Percentiles rank a stretch among this genome's conserved stretches.
phyloP scores from a whole-genome alignment of 2,888 invertebrate species.

The Netelia virgata region DNA sequence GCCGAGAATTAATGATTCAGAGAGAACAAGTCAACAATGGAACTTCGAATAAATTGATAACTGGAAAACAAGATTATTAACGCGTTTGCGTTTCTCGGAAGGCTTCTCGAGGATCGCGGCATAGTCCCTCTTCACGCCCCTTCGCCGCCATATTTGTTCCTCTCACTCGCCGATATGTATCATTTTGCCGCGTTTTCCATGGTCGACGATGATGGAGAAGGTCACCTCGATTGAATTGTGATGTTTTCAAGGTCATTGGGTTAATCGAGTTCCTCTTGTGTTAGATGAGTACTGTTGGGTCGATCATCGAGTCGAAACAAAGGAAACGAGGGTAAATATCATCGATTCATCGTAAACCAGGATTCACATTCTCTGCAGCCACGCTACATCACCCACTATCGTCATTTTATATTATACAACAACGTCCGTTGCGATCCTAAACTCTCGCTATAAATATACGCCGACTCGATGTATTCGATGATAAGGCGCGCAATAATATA shows the following conservation, averaged over 20 bases:
- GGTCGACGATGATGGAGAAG: constrained; percentile 63
- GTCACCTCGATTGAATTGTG: constrained; percentile 39
- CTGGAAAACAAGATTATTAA: constrained; percentile 56
- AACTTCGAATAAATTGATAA: constrained; percentile 50
- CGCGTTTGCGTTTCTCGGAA: constrained; percentile 56
- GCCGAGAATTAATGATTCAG: constrained; percentile 9
- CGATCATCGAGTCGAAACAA: constrained; percentile 46
- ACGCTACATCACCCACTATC: neutral
- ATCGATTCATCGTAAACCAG: constrained; percentile 40
- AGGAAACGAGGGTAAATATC: constrained; percentile 40
- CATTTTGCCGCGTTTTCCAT: constrained; percentile 38
- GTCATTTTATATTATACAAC: constrained; percentile 32
- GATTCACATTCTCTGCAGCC: constrained; percentile 22
- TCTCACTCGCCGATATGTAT: neutral
- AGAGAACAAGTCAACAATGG: constrained; percentile 30
- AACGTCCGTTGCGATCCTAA: neutral
- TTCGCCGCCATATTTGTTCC: neutral
- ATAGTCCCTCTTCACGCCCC: neutral
- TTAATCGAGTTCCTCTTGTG: constrained; percentile 35
- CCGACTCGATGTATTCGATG: neutral
- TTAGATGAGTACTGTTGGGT: constrained; percentile 3
- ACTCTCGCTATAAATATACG: neutral
- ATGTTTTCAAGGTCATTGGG: constrained; percentile 45
- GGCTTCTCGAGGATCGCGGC: constrained; percentile 7
- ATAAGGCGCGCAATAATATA: constrained; percentile 19